Base-by-base conservation (phyloP, 37 sponge, comb jelly and placozoan genomes). In the Mnemiopsis leidyi region DNA sequence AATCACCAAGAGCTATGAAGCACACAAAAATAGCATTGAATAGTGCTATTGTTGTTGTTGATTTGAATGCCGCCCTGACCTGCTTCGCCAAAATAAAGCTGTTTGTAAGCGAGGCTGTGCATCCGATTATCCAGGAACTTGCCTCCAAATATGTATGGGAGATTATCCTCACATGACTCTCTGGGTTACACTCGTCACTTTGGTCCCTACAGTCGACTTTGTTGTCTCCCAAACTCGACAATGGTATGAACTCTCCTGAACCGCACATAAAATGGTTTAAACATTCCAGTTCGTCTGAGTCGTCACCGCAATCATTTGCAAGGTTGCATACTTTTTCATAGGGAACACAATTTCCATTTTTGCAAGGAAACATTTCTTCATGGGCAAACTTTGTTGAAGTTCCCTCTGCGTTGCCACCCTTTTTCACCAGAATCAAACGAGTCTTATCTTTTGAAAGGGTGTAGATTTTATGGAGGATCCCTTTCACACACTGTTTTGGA, bases 1-100 rank as follows among this genome's bases (percentile, higher is more conserved):
- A 71, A 25, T 71, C 75, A 71, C 75, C 75, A n/a, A 71, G 25
- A 23, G 75, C 25, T n/a, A 71, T 71, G 75, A 71, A 71, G 3
- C 75, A n/a, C 3, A 71, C 75, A 71, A 71, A 71, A 71, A 71
- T 25, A 71, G 75, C 25, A 25, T 71, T 71, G n/a, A 71, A 29
- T 23, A 71, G 75, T 7, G 75, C 75, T 5, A 71, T 28, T 29
- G 75, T 29, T n/a, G 75, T 71, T 25, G 30, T 18, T n/a, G 75
- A n/a, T 7, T 18, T 71, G 75, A 29, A 71, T 28, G 30, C 75
- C n/a, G 75, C 75, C 75, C 75, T 18, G 2, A n/a, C 7, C 20
- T 71, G 75, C 20, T 71, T 71, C 3, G 30, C 75, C 7, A 71
- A 29, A 7, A 71, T 28, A 71, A 71, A n/a, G 5, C 25, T n/a